These are phyloP conservation scores for Cheilosia grossa DNA, from an alignment of 2,888 invertebrate genomes.

Conservation along the genomic window DNA sequence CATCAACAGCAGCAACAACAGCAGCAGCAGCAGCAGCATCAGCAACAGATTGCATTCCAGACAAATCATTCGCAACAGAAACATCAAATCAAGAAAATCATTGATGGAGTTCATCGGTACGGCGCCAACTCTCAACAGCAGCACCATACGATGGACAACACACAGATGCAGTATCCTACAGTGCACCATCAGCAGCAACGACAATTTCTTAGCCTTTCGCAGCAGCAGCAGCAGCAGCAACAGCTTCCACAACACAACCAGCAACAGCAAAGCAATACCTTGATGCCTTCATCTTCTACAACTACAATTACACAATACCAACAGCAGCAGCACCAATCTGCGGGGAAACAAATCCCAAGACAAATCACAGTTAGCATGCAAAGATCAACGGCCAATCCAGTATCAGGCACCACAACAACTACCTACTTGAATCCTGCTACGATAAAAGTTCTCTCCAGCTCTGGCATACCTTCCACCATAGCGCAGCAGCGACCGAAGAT, in stretches of 20 bases:
- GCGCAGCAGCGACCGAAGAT: slow-evolving; percentile 82
- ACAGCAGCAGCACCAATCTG: slow-evolving; percentile 74
- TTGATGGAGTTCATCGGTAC: slow-evolving; percentile 72
- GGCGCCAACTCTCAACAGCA: slow-evolving; percentile 74
- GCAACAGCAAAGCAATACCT: slow-evolving; percentile 74
- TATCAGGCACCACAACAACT: slow-evolving; percentile 73
- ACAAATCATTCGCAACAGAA: slow-evolving; percentile 65
- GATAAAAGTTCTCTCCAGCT: slow-evolving; percentile 79
- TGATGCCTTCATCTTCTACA: slow-evolving; percentile 72
- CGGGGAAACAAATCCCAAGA: slow-evolving; percentile 80
- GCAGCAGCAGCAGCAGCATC: slow-evolving; percentile 78
- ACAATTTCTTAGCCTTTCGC: slow-evolving; percentile 72
- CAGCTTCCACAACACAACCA: slow-evolving; percentile 65
- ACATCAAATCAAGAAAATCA: slow-evolving; percentile 59
- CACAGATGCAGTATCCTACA: slow-evolving; percentile 79
- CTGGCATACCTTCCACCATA: slow-evolving; percentile 81
- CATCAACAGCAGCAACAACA: slow-evolving; percentile 75
- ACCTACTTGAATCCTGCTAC: slow-evolving; percentile 67
- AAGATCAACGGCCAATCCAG: slow-evolving; percentile 76
- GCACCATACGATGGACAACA: slow-evolving; percentile 74
- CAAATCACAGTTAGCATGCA: slow-evolving; percentile 81
- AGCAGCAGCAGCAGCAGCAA: slow-evolving; percentile 39
- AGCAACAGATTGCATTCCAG: slow-evolving; percentile 73
- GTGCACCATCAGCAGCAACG: slow-evolving; percentile 77
- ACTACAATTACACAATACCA: slow-evolving; percentile 77